Conservation (phyloP, 2,113 vertebrate species). For the Etheostoma cragini region DNA sequence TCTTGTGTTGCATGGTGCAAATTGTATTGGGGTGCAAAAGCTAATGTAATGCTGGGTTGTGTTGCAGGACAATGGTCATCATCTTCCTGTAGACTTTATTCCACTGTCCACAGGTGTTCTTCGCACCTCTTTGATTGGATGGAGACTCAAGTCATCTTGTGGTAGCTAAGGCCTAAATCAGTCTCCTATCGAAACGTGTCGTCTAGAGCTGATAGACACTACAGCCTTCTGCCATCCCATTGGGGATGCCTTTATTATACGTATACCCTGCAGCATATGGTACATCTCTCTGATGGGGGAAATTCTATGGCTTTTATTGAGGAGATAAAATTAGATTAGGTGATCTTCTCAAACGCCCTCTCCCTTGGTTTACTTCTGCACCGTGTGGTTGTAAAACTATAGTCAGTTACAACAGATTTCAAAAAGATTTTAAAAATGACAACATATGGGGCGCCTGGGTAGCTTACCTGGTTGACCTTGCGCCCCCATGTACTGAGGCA, state of each 20-base stretch:
- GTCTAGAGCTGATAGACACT: constrained; percentile 83
- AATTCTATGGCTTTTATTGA: constrained; percentile 69
- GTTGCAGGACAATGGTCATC: constrained; percentile 64
- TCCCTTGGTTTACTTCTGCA: constrained; percentile 38
- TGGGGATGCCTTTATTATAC: constrained; percentile 71
- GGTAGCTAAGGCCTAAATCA: constrained; percentile 77
- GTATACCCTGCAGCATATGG: constrained; percentile 76
- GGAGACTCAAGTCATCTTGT: constrained; percentile 77
- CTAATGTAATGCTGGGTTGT: constrained; percentile 68
- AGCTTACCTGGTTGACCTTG: no score
- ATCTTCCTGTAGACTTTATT: constrained; percentile 70
- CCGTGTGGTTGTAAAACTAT: constrained; percentile 48
- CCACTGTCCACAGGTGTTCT: constrained; percentile 82
- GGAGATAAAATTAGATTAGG: constrained; percentile 69
- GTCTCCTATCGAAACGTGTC: constrained; percentile 79
- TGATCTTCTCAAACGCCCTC: constrained; percentile 53
- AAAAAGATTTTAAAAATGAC: constrained; percentile 6
- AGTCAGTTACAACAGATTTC: not conserved
- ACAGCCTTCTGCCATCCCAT: constrained; percentile 61
- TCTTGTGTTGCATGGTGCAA: constrained; percentile 59
- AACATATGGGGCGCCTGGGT: not conserved
- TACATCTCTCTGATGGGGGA: constrained; percentile 65
- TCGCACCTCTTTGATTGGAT: constrained; percentile 78
- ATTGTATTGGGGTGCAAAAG: constrained; percentile 62
- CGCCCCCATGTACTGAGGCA: no score